These are phyloP conservation scores for Spinus olivaceus DNA, from an alignment of 2,797 vertebrate species.

Conservation along the genomic window DNA sequence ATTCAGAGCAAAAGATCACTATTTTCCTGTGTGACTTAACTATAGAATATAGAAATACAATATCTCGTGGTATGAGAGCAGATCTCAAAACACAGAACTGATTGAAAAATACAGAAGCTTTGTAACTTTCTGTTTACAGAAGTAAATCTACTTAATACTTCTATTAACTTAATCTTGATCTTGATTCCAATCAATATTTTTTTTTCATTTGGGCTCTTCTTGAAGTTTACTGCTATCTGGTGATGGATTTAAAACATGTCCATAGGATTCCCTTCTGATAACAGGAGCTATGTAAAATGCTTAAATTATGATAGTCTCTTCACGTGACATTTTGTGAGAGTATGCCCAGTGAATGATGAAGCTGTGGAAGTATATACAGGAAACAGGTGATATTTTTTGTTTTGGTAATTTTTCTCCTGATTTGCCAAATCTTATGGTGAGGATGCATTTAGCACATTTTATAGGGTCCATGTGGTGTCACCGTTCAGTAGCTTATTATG, in stretches of 20 bases:
- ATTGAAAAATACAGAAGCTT: not conserved
- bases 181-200: not conserved
- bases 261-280: not conserved
- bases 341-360: not conserved
- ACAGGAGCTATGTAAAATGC: not conserved
- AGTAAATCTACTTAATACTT: not conserved
- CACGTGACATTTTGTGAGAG: not conserved
- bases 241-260: not conserved
- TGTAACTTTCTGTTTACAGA: not conserved
- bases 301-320: not conserved
- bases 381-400: not conserved
- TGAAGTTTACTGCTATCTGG: not conserved
- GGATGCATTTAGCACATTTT: not conserved
- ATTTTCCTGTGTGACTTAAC: not conserved
- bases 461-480: not conserved
- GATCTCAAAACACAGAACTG: not conserved
- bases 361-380: not conserved
- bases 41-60: not conserved
- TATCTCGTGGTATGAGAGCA: not conserved
- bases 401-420: not conserved
- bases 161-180: not conserved
- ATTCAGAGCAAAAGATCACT: not conserved
- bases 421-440: not conserved
- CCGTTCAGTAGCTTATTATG: not conserved
- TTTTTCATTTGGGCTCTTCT: not conserved